A percentile compares a stretch with the other conserved stretches of the same genome.
These are phyloP conservation scores for Alcis repandata DNA, from an alignment of 2,888 invertebrate genomes.

Conservation along the genomic window DNA sequence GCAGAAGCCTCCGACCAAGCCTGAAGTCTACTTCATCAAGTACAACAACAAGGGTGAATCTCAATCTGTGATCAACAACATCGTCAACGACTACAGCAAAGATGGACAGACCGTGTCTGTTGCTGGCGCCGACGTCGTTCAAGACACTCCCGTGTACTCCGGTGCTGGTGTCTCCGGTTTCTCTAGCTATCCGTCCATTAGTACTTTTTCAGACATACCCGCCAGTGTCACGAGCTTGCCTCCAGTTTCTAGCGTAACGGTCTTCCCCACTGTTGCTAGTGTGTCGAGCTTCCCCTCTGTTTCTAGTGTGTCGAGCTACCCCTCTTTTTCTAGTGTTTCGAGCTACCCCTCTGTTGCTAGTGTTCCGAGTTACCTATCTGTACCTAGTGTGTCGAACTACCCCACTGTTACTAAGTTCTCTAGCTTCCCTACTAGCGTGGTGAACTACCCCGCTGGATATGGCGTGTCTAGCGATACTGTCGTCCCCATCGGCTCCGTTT, in stretches of 20 bases:
- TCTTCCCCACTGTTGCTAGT: background rate
- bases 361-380: no score
- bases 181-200: conserved; percentile 20
- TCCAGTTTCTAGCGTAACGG: background rate
- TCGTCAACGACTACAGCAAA: conserved; percentile 73
- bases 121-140: conserved; percentile 26
- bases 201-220: no score
- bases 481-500: background rate
- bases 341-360: background rate
- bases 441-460: background rate
- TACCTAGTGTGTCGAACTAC: no score
- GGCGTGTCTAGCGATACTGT: background rate
- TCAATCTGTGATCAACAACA: conserved; percentile 78
- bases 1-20: conserved; percentile 91
- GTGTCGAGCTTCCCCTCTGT: conserved; percentile 3
- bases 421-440: no score
- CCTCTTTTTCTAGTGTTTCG: background rate
- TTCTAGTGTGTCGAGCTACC: background rate
- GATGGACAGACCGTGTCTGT: conserved; percentile 48
- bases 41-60: conserved; percentile 89
- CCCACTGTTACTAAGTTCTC: no score
- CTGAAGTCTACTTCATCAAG: conserved; percentile 92
- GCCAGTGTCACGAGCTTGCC: conserved; percentile 11
- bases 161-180: conserved; percentile 6
- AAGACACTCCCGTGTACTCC: conserved; percentile 23